phyloP scores from a whole-genome alignment of 2,888 invertebrate species.

The Tanypteryx hageni region DNA sequence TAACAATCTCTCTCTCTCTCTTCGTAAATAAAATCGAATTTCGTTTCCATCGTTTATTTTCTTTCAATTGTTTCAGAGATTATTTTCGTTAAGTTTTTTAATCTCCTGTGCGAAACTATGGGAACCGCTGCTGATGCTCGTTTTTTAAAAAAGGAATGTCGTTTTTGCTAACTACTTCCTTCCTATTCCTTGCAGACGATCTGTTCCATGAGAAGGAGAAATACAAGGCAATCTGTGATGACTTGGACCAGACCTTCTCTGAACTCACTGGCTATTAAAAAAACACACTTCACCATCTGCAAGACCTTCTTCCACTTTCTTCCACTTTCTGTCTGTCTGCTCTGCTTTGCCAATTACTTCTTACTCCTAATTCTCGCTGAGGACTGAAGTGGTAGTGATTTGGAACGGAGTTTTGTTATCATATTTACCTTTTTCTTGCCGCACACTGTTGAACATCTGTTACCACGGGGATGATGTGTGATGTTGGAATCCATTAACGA shows the following conservation, averaged over 20 bases:
- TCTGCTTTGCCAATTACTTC: constrained; percentile 55
- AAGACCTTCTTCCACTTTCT: constrained; percentile 65
- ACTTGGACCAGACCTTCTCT: constrained; percentile 97
- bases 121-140: constrained; percentile 41
- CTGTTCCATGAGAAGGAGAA: constrained; percentile 91
- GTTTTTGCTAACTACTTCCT: constrained; percentile 63
- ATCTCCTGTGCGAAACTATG: constrained; percentile 33
- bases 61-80: constrained; percentile 11
- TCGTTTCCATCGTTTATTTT: constrained; percentile 25
- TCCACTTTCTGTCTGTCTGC: constrained; percentile 61
- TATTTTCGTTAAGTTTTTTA: constrained; percentile 59
- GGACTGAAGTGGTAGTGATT: constrained; percentile 56
- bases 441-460: constrained; percentile 29
- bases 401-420: constrained; percentile 30
- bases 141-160: constrained; percentile 25
- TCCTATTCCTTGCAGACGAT: constrained; percentile 82
- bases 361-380: constrained; percentile 53
- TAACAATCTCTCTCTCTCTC: constrained; percentile 46
- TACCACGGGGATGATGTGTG: constrained; percentile 54
- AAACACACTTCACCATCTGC: constrained; percentile 66
- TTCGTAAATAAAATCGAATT: neutral
- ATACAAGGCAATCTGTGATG: constrained; percentile 98
- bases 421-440: constrained; percentile 18
- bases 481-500: constrained; percentile 49
- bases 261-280: constrained; percentile 97